Base-by-base conservation (phyloP, 1,140 invertebrate species). In the Neodiprion fabricii region DNA sequence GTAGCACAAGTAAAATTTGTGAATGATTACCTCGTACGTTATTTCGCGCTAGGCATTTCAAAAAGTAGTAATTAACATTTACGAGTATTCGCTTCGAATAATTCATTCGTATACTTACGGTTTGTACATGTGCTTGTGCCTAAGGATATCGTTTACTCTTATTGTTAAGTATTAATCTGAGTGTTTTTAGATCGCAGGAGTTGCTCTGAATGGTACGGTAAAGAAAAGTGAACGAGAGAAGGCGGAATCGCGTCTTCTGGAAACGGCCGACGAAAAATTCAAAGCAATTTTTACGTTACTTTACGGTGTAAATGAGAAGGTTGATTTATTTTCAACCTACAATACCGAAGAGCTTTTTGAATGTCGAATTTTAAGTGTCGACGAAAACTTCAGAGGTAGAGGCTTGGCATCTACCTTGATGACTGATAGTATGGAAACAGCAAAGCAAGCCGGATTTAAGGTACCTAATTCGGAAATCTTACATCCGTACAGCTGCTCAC, bases 281-380 rank as follows among this genome's bases (percentile, higher is more conserved):
- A 91, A 91, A 79, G 91, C 89, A 76, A 94, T 94, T 74, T 93
- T 94, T 78, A 88, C 90, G 23, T 82, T 94, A 61, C 85, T 94
- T 8, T 91, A 93, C 79, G 89, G 88, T n/a, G 83, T 91, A 23
- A 94, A 92, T 76, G 85, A 91, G 53, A 89, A 90, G 72, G 77
- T 91, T 50, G 89, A 94, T 86, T 81, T 94, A 4, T 94, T 93
- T 80, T 79, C 79, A 3, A 91, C 90, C 70, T 94, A 92, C 84
- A 83, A 90, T 68, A 92, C 95, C 7, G 91, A 94, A 48, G 90
- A 92, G 73, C 90, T 95, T n/a, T 93, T 96, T 78, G 95, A 96
- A 83, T 92, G 93, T 77, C 89, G 94, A 68, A 95, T 96, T 75
- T 91, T 96, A 10, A 94, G 93, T 47, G 94, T 95, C 8, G 92